phyloP scores from a whole-genome alignment of 2,888 invertebrate species.

The Drosophila pullipes region DNA sequence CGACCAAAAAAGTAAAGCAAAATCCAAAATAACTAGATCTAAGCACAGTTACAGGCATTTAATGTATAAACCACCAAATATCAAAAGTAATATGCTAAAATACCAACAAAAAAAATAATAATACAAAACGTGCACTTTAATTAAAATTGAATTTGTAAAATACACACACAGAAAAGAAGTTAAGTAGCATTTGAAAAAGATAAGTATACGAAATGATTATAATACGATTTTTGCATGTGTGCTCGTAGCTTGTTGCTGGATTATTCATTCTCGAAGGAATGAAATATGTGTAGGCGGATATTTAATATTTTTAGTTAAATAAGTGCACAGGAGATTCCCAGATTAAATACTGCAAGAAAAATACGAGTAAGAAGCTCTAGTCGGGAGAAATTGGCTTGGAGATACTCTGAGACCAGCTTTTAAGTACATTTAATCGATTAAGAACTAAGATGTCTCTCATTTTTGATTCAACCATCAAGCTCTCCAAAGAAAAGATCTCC shows the following conservation, averaged over 20 bases:
- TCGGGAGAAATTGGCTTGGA: not conserved
- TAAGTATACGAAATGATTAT: slow-evolving; percentile 20
- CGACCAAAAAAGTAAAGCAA: slow-evolving; percentile 60
- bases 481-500: not conserved
- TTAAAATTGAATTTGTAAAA: slow-evolving; percentile 23
- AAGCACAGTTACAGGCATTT: slow-evolving; percentile 35
- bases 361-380: not conserved
- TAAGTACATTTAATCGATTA: not conserved
- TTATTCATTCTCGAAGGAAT: not conserved
- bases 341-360: not conserved
- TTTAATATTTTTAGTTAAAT: not conserved
- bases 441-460: not conserved
- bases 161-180: slow-evolving; percentile 1
- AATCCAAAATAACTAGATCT: slow-evolving; percentile 30
- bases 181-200: slow-evolving; percentile 1
- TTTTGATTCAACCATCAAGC: not conserved
- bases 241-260: not conserved
- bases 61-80: slow-evolving; percentile 32
- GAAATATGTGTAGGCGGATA: not conserved
- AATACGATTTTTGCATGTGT: not conserved
- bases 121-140: slow-evolving; percentile 19
- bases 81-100: slow-evolving; percentile 11
- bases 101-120: not conserved
- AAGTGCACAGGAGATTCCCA: not conserved
- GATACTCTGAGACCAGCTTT: not conserved